phyloP scores from a whole-genome alignment of 2,888 invertebrate species.

The Brachypterus glaber region DNA sequence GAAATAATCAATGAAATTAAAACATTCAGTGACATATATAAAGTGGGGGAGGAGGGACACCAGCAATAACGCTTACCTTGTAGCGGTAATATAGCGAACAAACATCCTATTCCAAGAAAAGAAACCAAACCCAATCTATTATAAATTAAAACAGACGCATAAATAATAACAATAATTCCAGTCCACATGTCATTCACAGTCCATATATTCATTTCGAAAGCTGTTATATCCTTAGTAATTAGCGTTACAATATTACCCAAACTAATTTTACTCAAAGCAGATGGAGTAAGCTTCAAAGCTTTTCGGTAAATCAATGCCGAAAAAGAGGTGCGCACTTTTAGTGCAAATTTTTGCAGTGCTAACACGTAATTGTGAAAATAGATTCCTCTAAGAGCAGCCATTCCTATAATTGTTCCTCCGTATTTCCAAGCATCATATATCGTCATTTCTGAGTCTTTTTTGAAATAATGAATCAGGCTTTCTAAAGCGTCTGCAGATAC shows the following conservation, averaged over 20 bases:
- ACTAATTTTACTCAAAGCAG: slow-evolving; percentile 61
- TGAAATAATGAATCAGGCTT: no score
- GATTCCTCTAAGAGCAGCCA: no score
- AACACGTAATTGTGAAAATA: slow-evolving; percentile 70
- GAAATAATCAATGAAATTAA: no score
- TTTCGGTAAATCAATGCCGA: slow-evolving; percentile 77
- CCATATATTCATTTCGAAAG: slow-evolving; percentile 87
- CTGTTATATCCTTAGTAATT: slow-evolving; percentile 85
- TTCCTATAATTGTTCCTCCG: no score
- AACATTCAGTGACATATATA: no score
- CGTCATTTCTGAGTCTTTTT: no score
- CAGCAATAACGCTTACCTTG: no score
- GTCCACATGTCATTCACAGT: slow-evolving; percentile 45
- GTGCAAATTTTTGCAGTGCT: slow-evolving; percentile 64
- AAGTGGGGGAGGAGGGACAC: no score
- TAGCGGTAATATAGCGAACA: slow-evolving; percentile 37
- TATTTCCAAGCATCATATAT: no score
- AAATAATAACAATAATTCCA: slow-evolving; percentile 75
- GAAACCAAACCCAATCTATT: slow-evolving; percentile 42
- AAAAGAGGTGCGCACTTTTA: slow-evolving; percentile 69
- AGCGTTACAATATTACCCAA: slow-evolving; percentile 68
- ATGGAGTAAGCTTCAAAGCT: slow-evolving; percentile 25
- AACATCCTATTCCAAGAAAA: slow-evolving; percentile 44
- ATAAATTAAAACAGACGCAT: slow-evolving; percentile 71
- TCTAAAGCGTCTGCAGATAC: no score